Conservation (phyloP, 2,113 vertebrate species). For the Pardalotus punctatus region DNA sequence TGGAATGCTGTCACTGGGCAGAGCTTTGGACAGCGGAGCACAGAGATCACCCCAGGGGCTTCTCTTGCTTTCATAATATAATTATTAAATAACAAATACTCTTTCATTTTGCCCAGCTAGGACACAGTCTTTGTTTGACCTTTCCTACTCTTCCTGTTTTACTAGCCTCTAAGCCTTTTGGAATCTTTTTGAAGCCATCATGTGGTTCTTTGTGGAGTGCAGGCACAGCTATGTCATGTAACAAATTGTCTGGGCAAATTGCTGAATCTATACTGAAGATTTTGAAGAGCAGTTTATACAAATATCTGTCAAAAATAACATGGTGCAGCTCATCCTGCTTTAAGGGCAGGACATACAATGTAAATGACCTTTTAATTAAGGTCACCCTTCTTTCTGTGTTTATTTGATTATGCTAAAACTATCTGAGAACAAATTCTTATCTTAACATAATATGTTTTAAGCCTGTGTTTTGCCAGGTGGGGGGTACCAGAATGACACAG, state of each 20-base stretch:
- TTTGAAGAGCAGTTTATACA: not conserved
- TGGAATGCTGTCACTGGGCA: not conserved
- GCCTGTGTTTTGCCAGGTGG: not conserved
- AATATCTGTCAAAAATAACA: constrained; percentile 16
- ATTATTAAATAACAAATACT: constrained; percentile 32
- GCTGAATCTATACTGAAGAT: not conserved
- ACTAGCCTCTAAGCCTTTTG: not conserved
- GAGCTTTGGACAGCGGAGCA: fast-evolving
- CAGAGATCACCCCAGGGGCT: not conserved
- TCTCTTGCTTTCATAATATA: not conserved
- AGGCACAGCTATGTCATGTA: not conserved
- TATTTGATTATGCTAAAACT: not conserved
- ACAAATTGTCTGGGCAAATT: not conserved
- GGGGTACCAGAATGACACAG: not conserved
- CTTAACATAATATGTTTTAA: not conserved
- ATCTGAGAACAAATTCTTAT: not conserved
- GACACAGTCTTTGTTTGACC: not conserved
- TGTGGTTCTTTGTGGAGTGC: not conserved
- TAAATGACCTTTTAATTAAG: constrained; percentile 37
- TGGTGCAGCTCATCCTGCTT: not conserved
- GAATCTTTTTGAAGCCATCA: not conserved
- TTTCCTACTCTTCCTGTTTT: constrained; percentile 8
- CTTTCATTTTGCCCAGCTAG: not conserved
- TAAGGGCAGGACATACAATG: not conserved
- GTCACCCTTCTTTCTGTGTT: not conserved